Evolutionary conservation across 2,113 vertebrate genomes (phyloP).

Genomic region (Phalacrocorax pelagicus): DNA sequence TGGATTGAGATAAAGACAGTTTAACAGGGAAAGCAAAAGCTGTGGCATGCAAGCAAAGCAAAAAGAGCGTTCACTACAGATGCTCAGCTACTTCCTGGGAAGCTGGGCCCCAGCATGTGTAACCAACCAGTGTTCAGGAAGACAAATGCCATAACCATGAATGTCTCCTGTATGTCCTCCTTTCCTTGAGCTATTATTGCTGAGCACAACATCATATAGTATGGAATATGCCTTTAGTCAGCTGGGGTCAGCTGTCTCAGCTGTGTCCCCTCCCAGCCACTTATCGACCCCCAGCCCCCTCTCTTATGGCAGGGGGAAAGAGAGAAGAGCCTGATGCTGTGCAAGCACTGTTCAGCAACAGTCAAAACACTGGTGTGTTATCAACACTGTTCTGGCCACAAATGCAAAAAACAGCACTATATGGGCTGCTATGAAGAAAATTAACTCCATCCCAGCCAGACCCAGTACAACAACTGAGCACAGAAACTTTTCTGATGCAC

Average conservation of each 20-base stretch:
- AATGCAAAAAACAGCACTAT: background rate
- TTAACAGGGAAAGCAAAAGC: background rate
- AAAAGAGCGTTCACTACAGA: background rate
- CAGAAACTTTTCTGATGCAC: background rate
- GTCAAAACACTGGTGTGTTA: background rate
- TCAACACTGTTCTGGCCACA: background rate
- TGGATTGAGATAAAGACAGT: background rate
- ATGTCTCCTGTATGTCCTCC: background rate
- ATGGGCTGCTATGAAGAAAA: background rate
- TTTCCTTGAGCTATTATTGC: background rate
- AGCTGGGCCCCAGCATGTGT: background rate
- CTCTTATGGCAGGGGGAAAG: background rate
- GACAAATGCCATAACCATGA: background rate
- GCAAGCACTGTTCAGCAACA: background rate
- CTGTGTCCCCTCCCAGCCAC: background rate
- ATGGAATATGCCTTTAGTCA: background rate
- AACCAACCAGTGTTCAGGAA: background rate
- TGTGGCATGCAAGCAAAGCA: background rate
- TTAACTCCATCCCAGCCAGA: background rate
- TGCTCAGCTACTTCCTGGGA: background rate
- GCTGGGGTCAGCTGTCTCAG: background rate
- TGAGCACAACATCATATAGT: background rate
- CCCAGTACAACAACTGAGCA: background rate
- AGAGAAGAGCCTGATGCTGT: background rate
- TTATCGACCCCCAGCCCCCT: accelerated